phyloP scores from a whole-genome alignment of 2,888 invertebrate genomes.

The Schrankia costaestrigalis region DNA sequence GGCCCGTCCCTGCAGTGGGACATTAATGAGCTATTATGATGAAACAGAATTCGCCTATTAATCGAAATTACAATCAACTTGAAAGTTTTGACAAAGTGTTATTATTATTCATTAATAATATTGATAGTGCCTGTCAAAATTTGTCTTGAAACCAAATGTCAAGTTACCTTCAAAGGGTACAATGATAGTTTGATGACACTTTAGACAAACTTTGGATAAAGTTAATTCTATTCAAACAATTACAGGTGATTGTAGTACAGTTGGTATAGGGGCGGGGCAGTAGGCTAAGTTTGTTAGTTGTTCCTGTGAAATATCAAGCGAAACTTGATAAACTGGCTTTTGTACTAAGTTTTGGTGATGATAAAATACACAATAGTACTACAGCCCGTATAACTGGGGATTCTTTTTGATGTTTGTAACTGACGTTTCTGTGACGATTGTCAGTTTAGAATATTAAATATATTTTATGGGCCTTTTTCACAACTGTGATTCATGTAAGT shows the following conservation, averaged over 20 bases:
- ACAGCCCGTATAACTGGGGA: slow-evolving; percentile 41
- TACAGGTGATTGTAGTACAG: slow-evolving; percentile 15
- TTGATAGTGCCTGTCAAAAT: slow-evolving; percentile 8
- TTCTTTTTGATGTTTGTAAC: too few species aligned
- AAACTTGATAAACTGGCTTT: slow-evolving; percentile 67
- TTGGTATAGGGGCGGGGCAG: slow-evolving; percentile 34
- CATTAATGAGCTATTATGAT: too few species aligned
- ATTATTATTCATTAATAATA: slow-evolving; percentile 6
- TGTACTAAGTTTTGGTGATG: slow-evolving; percentile 58
- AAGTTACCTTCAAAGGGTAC: slow-evolving; percentile 20
- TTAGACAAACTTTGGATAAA: slow-evolving; percentile 21
- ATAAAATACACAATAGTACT: slow-evolving; percentile 50
- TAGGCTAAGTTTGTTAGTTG: slow-evolving; percentile 43
- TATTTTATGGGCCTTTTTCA: too few species aligned
- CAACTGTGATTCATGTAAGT: too few species aligned
- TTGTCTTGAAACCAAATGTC: slow-evolving; percentile 10
- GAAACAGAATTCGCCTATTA: too few species aligned
- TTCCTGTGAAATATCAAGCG: slow-evolving; percentile 53
- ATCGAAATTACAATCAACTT: too few species aligned
- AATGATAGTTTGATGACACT: slow-evolving; percentile 12
- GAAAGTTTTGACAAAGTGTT: too few species aligned
- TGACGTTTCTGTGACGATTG: too few species aligned
- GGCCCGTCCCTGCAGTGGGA: too few species aligned
- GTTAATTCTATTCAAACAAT: slow-evolving; percentile 23
- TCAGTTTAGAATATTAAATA: too few species aligned